Evolutionary conservation across 2,888 invertebrate species (phyloP).

Genomic region (Polydrusus tereticollis): DNA sequence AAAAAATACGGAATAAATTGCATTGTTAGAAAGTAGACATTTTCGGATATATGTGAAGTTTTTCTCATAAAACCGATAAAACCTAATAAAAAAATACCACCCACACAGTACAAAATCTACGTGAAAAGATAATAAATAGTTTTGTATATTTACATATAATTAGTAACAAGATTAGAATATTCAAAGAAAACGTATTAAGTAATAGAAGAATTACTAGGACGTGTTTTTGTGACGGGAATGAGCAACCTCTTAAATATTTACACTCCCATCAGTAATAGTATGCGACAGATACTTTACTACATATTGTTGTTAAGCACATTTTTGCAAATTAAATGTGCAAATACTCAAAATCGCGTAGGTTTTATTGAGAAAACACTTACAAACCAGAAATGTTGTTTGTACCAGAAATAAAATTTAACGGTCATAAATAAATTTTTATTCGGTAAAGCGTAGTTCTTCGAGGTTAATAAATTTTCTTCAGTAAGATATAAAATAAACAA

Average conservation of each 20-base stretch:
- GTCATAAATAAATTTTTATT: neutral
- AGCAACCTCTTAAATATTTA: constrained; percentile 1
- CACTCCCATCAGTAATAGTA: constrained; percentile 3
- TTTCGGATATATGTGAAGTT: too few relatives aligned
- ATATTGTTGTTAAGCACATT: neutral
- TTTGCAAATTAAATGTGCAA: neutral
- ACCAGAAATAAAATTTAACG: neutral
- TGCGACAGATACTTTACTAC: neutral
- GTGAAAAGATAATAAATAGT: too few relatives aligned
- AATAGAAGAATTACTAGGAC: neutral
- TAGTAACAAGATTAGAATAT: neutral
- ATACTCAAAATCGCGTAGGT: neutral
- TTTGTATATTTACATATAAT: too few relatives aligned
- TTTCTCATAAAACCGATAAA: too few relatives aligned
- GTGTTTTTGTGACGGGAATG: neutral
- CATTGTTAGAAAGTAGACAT: too few relatives aligned
- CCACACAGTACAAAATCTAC: too few relatives aligned
- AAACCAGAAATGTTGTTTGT: neutral
- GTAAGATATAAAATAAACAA: neutral
- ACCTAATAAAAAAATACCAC: too few relatives aligned
- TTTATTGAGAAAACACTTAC: constrained; percentile 7
- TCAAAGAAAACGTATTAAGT: neutral
- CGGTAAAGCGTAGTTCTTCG: neutral
- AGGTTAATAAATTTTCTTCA: neutral
- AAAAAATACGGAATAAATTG: too few relatives aligned